A percentile compares a stretch with the other conserved stretches of the same genome.
These are phyloP conservation scores for Cynopterus brachyotis DNA, from an alignment of 2,113 vertebrate genomes.

Conservation along the genomic window DNA sequence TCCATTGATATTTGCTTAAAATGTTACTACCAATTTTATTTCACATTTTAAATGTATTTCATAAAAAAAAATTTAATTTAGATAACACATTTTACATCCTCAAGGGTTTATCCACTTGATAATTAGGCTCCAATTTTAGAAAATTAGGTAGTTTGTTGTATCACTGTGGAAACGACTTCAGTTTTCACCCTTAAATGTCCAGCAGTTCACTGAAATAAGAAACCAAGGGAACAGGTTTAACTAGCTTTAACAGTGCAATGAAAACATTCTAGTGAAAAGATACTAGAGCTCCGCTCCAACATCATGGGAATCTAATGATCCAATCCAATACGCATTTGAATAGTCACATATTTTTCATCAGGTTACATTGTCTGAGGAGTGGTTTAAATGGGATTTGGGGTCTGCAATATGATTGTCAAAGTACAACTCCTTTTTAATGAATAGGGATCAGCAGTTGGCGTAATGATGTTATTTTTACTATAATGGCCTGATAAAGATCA, in stretches of 20 bases:
- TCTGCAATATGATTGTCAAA: not conserved
- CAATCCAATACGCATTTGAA: not conserved
- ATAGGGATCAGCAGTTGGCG: conserved; percentile 27
- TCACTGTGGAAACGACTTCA: not conserved
- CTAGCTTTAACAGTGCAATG: not conserved
- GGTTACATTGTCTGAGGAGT: conserved; percentile 30
- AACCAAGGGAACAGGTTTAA: conserved; percentile 6
- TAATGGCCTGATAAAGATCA: conserved; percentile 30
- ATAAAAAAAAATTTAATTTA: not conserved
- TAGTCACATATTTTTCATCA: not conserved
- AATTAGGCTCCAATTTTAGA: conserved; percentile 37
- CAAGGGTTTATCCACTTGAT: not conserved
- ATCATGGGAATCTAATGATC: not conserved
- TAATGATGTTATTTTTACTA: not conserved
- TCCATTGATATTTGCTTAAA: not conserved
- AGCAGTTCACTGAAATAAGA: conserved; percentile 26
- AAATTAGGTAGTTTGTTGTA: not conserved
- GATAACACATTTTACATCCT: not conserved
- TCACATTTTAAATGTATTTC: not conserved
- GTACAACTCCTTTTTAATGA: not conserved
- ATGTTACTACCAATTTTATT: not conserved
- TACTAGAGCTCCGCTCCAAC: not conserved
- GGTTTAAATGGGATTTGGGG: conserved; percentile 20
- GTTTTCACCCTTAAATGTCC: not conserved
- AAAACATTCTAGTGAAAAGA: not conserved